Evolutionary conservation across 2,113 vertebrate genomes (phyloP).

Genomic region (Heptranchias perlo): DNA sequence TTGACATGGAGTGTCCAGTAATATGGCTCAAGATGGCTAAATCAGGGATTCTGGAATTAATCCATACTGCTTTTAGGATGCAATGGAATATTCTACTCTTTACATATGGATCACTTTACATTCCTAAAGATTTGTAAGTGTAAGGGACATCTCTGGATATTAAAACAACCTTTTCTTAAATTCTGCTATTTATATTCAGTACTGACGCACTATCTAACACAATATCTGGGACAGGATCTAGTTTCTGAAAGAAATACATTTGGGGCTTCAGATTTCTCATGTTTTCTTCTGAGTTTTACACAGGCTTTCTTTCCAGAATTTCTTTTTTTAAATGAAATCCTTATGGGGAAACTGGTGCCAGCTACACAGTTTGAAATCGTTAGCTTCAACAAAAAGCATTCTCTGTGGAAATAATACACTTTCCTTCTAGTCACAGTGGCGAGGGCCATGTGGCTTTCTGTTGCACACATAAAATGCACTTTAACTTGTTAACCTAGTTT

Average conservation of each 20-base stretch:
- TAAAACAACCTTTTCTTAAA: not conserved
- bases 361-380: slow-evolving; percentile 54
- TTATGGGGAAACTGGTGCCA: slow-evolving; percentile 54
- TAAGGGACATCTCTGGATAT: not conserved
- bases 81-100: not conserved
- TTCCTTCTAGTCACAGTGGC: slow-evolving; percentile 54
- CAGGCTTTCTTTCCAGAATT: slow-evolving; percentile 32
- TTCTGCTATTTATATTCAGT: not conserved
- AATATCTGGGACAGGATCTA: not conserved
- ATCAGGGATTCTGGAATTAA: not conserved
- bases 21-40: not conserved
- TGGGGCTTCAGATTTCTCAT: slow-evolving; percentile 8
- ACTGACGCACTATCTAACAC: not conserved
- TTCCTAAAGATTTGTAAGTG: not conserved
- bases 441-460: slow-evolving; percentile 60
- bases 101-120: too few relatives aligned
- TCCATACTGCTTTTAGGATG: not conserved
- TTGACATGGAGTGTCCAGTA: not conserved
- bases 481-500: slow-evolving; percentile 54
- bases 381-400: slow-evolving; percentile 57
- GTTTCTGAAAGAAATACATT: not conserved
- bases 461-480: slow-evolving; percentile 22
- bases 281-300: slow-evolving; percentile 41
- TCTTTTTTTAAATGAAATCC: slow-evolving; percentile 60
- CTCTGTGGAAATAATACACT: slow-evolving; percentile 51